A percentile compares a stretch with the other conserved stretches of the same genome.
Evolutionary conservation across 1,140 invertebrate genomes (phyloP).

Genomic region (Cryptotermes secundus): DNA sequence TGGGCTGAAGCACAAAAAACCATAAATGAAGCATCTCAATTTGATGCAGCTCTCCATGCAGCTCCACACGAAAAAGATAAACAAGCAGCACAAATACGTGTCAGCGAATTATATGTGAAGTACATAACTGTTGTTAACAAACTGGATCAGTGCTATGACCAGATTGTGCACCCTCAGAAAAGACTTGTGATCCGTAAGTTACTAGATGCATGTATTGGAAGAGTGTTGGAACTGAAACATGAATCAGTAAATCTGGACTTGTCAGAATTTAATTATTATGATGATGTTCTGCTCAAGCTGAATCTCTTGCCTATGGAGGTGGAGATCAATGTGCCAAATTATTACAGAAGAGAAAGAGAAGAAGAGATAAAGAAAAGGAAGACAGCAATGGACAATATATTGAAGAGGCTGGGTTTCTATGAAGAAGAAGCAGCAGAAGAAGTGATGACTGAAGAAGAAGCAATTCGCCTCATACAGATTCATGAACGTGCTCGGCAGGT

Average conservation of each 20-base stretch:
- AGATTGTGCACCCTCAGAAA: slow-evolving; percentile 91
- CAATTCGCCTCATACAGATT: slow-evolving; percentile 80
- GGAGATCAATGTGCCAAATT: slow-evolving; percentile 66
- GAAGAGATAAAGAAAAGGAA: slow-evolving; percentile 59
- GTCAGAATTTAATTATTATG: slow-evolving; percentile 84
- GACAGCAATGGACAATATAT: slow-evolving; percentile 62
- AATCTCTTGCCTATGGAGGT: slow-evolving; percentile 64
- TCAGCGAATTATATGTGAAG: slow-evolving; percentile 69
- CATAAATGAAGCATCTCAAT: slow-evolving; percentile 62
- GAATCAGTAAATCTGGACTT: slow-evolving; percentile 84
- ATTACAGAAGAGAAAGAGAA: slow-evolving; percentile 66
- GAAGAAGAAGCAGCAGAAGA: slow-evolving; percentile 57
- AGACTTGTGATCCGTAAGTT: slow-evolving; percentile 73
- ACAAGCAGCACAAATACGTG: slow-evolving; percentile 54
- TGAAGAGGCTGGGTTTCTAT: slow-evolving; percentile 66
- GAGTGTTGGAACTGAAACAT: slow-evolving; percentile 75
- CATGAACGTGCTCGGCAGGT: slow-evolving; percentile 86
- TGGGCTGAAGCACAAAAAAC: slow-evolving; percentile 63
- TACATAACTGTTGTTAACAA: slow-evolving; percentile 77
- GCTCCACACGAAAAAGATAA: slow-evolving; percentile 61
- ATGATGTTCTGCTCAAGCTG: slow-evolving; percentile 66
- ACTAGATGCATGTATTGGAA: slow-evolving; percentile 76
- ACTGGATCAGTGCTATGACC: slow-evolving; percentile 82
- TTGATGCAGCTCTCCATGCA: slow-evolving; percentile 62
- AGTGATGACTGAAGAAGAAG: slow-evolving; percentile 75